Base-by-base conservation (phyloP, 2,888 invertebrate species). In the Panzeria rudis region DNA sequence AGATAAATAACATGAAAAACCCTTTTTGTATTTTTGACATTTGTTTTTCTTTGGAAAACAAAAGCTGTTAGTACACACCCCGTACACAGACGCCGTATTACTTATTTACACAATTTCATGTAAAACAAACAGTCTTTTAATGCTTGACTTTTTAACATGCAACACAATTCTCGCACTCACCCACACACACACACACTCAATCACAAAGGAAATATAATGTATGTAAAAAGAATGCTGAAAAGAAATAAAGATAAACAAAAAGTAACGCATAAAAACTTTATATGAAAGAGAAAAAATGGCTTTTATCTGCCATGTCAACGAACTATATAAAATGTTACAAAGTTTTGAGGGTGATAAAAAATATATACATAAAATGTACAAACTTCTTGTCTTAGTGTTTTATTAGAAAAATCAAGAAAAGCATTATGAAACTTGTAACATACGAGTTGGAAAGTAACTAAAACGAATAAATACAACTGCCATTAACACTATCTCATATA, bases 171-270 rank as follows among this genome's bases (percentile, higher is more conserved):
- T 41, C 1, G 17, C 23, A 15, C 29, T 9, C 25, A 41, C 35
- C 9, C 32, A 56, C n/a, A 56, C 17, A 11, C 35, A 9, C n/a
- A 32, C n/a, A 56, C 56, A 56, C 13, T 13, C 29, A 8, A 17
- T 15, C 29, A 1, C 5, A 44, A 44, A 20, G 25, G 23, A 38
- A 29, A 17, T 13, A 29, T n/a, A 52, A 79, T 52, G 38, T 15
- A n/a, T 35, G 1, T n/a, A 25, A 11, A 9, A 15, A 72, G 13
- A 52, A 76, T 47, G 5, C 17, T 9, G 17, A 13, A 54, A 62
- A 15, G 23, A 23, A 44, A 41, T 52, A 79, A 71, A 71, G 54
- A 64, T 69, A 69, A 69, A 78, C 52, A 71, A 62, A 78, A 61
- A 61, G 54, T 25, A 52, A 11, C 1, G 13, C 20, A 66, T 32